phyloP scores from a whole-genome alignment of 2,113 vertebrate genomes.

The Syrmaticus mikado region DNA sequence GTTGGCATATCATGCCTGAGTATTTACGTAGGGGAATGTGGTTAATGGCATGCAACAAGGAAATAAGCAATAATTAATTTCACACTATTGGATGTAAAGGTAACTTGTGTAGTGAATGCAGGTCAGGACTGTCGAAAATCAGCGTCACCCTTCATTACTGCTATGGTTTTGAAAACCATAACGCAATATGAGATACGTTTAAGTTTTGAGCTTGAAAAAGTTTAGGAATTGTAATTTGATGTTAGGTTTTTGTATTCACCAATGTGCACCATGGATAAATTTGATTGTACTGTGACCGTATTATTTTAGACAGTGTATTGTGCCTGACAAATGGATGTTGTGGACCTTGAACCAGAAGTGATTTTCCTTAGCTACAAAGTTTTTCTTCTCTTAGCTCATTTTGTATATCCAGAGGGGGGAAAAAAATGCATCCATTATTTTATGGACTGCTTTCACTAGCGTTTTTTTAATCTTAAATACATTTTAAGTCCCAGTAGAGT shows the following conservation, averaged over 20 bases:
- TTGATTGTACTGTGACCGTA: rapidly evolving
- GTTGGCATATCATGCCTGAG: background rate
- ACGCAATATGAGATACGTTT: background rate
- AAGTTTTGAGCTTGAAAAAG: background rate
- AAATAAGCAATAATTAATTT: background rate
- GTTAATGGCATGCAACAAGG: background rate
- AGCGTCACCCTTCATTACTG: background rate
- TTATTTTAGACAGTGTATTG: background rate
- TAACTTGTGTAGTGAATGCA: background rate
- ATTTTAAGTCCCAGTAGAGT: background rate
- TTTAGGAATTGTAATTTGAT: background rate
- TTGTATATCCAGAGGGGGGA: background rate
- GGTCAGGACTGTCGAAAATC: background rate
- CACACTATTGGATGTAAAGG: background rate
- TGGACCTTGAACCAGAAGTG: background rate
- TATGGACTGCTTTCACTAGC: background rate
- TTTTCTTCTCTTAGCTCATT: background rate
- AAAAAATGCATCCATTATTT: background rate
- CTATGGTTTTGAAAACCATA: background rate
- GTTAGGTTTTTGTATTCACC: background rate
- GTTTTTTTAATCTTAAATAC: background rate
- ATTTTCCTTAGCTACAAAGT: background rate
- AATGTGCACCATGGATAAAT: background rate
- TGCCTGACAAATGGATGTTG: background rate
- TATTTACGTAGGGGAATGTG: background rate